Percentiles rank a stretch among this genome's conserved stretches.
These are phyloP conservation scores for Herminia tarsipennalis DNA, from an alignment of 2,888 invertebrate genomes.

Conservation along the genomic window DNA sequence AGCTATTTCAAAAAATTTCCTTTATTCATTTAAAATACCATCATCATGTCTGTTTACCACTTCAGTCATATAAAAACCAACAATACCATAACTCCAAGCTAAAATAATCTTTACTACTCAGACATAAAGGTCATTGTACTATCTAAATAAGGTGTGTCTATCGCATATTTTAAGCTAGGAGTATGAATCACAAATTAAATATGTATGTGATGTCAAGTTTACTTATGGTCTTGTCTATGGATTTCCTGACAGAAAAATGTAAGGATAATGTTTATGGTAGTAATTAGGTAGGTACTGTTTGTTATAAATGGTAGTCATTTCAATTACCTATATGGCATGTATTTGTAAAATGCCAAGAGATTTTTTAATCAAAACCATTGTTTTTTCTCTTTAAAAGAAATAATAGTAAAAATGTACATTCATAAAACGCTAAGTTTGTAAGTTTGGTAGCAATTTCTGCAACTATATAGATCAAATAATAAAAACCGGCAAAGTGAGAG, in stretches of 20 bases:
- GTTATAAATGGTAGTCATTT: not conserved
- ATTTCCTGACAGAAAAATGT: slow-evolving; percentile 12
- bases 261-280: slow-evolving; percentile 4
- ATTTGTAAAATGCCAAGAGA: too few species aligned
- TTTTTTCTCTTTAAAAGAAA: too few species aligned
- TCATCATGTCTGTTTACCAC: too few species aligned
- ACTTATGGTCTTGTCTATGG: slow-evolving; percentile 12
- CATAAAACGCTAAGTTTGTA: too few species aligned
- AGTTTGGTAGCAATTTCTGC: too few species aligned
- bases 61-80: too few species aligned
- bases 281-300: slow-evolving; percentile 5
- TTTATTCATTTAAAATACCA: too few species aligned
- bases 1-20: too few species aligned
- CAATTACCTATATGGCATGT: not conserved
- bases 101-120: slow-evolving; percentile 19
- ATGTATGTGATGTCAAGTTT: slow-evolving; percentile 35
- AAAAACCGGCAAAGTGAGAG: too few species aligned
- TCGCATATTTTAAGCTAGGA: slow-evolving; percentile 16
- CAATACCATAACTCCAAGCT: slow-evolving; percentile 4
- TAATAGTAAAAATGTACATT: too few species aligned
- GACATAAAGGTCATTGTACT: slow-evolving; percentile 38
- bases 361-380: too few species aligned
- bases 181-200: slow-evolving; percentile 41
- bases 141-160: slow-evolving; percentile 26
- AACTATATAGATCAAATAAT: too few species aligned